Evolutionary conservation across 1,140 invertebrate genomes (phyloP).

Genomic region (Cydia amplana): DNA sequence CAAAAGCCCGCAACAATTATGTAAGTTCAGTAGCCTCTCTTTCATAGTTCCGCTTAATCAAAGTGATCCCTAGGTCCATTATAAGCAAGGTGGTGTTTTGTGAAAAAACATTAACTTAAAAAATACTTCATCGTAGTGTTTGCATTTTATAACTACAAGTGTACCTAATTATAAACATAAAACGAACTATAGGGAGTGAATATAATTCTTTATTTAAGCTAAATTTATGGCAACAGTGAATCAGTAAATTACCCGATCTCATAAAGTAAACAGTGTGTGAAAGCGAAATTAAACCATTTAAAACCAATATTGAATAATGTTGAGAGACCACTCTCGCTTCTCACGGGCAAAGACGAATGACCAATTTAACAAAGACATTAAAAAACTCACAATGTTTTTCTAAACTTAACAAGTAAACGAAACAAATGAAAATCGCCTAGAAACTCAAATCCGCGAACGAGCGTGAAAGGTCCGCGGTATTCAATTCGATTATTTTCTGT

Average conservation of each 20-base stretch:
- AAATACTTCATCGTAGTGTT: not conserved
- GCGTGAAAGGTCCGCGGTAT: not conserved
- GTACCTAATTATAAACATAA: no score
- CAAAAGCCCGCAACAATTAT: not conserved
- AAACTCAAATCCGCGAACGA: not conserved
- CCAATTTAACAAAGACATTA: not conserved
- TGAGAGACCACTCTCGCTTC: not conserved
- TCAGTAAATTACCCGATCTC: no score
- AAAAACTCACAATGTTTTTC: not conserved
- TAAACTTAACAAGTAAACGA: slow-evolving; percentile 1
- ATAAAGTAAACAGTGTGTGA: no score
- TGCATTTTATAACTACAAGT: no score
- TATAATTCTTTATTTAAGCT: no score
- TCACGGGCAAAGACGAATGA: not conserved
- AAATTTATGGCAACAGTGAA: no score
- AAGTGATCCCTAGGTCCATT: not conserved
- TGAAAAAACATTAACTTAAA: not conserved
- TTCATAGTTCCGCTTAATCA: not conserved
- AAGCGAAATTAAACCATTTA: no score
- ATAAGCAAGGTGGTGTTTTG: not conserved
- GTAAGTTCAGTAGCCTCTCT: slow-evolving; percentile 16
- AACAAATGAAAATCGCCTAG: slow-evolving; percentile 11
- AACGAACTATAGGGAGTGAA: no score
- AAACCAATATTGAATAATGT: no score
- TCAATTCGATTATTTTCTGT: not conserved